phyloP scores from a whole-genome alignment of 2,797 vertebrate species.

The Phataginus tetradactyla region DNA sequence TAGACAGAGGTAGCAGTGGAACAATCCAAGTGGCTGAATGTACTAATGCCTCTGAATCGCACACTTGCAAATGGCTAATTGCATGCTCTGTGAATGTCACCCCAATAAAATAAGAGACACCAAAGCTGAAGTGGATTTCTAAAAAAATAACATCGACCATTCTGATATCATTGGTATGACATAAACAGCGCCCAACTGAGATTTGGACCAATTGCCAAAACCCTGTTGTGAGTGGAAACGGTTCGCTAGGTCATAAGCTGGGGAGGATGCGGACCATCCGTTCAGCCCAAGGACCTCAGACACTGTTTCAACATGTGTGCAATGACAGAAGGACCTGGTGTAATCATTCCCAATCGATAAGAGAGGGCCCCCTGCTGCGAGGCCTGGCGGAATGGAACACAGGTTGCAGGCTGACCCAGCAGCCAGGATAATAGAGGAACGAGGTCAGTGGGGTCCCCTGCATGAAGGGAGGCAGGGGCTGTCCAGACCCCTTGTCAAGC shows the following conservation, averaged over 20 bases:
- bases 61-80: fast-evolving
- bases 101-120: background rate
- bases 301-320: too few species aligned
- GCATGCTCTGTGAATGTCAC: too few species aligned
- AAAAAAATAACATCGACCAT: too few species aligned
- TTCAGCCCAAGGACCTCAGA: too few species aligned
- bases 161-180: fast-evolving
- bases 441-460: background rate
- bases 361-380: fast-evolving
- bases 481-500: background rate
- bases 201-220: background rate
- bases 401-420: background rate
- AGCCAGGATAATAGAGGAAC: too few species aligned
- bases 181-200: background rate
- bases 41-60: fast-evolving
- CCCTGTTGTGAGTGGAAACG: too few species aligned
- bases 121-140: background rate
- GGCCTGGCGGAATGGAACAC: fast-evolving
- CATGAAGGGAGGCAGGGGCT: background rate
- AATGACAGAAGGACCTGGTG: too few species aligned
- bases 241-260: background rate
- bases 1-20: background rate
- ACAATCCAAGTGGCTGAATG: background rate
- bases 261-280: too few species aligned
- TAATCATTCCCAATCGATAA: background rate